A percentile compares a stretch with the other conserved stretches of the same genome.
Evolutionary conservation across 2,797 vertebrate genomes (phyloP).

Genomic region (Thamnophis elegans): DNA sequence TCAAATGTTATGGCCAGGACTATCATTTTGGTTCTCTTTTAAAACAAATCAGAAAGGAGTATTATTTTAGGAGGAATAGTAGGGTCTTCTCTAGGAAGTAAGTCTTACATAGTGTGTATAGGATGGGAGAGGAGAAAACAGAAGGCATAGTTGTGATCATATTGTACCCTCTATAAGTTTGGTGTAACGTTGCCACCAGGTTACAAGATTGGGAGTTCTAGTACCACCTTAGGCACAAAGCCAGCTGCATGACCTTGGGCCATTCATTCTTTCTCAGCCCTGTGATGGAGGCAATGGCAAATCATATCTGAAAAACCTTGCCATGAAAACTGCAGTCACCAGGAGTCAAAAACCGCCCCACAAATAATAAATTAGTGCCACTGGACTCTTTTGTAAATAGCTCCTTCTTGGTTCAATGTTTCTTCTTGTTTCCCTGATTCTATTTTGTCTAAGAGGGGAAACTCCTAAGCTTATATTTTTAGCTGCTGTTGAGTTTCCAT

Average conservation of each 20-base stretch:
- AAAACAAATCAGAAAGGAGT: not conserved
- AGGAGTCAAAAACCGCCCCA: not conserved
- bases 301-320: not conserved
- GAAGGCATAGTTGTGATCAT: not conserved
- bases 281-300: not conserved
- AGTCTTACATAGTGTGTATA: not conserved
- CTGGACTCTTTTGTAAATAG: not conserved
- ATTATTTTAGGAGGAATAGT: not conserved
- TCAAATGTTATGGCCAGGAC: not conserved
- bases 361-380: not conserved
- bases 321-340: not conserved
- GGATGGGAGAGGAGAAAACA: not conserved
- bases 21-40: not conserved
- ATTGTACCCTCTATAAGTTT: not conserved
- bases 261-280: no score
- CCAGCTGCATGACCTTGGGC: not conserved
- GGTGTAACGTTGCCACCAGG: not conserved
- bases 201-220: not conserved
- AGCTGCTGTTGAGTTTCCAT: not conserved
- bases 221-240: not conserved
- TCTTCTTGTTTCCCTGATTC: not conserved
- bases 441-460: not conserved
- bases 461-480: not conserved
- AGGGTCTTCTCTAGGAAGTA: not conserved
- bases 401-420: not conserved